Percentiles rank a stretch among this genome's conserved stretches.
phyloP scores from a whole-genome alignment of 1,140 invertebrate genomes.

The Campodea augens region DNA sequence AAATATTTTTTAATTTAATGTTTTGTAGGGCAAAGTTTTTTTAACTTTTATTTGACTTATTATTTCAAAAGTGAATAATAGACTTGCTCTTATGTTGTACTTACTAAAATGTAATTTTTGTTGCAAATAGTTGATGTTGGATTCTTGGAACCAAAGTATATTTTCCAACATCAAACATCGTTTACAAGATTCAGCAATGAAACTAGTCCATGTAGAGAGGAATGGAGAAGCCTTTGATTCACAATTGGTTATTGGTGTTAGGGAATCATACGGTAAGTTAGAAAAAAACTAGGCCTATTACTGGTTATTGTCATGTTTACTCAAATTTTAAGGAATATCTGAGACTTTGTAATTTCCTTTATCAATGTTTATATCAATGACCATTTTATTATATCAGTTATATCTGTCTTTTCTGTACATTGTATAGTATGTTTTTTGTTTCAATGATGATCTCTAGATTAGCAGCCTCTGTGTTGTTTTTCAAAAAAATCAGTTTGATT shows the following conservation, averaged over 20 bases:
- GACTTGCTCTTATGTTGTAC: background rate
- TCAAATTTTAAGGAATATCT: background rate
- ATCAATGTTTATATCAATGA: too few relatives aligned
- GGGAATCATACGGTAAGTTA: conserved; percentile 75
- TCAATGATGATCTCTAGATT: conserved; percentile 1
- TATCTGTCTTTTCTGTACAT: too few relatives aligned
- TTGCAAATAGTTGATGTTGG: conserved; percentile 81
- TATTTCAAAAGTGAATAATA: too few relatives aligned
- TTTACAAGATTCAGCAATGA: conserved; percentile 92
- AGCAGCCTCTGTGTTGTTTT: background rate
- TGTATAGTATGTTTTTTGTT: too few relatives aligned
- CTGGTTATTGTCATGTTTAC: too few relatives aligned
- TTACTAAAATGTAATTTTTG: conserved; percentile 5
- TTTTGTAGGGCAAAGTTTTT: too few relatives aligned
- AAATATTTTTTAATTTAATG: too few relatives aligned
- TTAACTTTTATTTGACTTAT: too few relatives aligned
- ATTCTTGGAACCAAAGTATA: conserved; percentile 95
- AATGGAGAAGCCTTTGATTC: conserved; percentile 96
- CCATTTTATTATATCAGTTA: too few relatives aligned
- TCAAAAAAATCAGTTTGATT: background rate
- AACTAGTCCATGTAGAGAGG: conserved; percentile 83
- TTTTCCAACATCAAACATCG: conserved; percentile 88
- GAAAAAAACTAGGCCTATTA: conserved; percentile 2
- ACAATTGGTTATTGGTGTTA: conserved; percentile 86
- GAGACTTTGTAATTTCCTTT: too few relatives aligned